Evolutionary conservation across 2,113 vertebrate species (phyloP).

Genomic region (Salvelinus sp.): DNA sequence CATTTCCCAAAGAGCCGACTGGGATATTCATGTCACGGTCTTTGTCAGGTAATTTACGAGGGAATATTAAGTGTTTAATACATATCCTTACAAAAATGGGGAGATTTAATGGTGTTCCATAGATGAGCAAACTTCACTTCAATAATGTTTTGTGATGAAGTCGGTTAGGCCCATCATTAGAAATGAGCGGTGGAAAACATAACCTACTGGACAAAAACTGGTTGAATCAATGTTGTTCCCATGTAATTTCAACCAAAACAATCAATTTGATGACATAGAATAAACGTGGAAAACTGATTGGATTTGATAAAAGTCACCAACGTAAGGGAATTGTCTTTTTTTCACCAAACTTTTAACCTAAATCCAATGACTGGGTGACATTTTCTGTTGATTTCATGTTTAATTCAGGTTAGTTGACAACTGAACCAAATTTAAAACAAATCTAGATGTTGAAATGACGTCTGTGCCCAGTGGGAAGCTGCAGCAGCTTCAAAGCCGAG

Average conservation of each 20-base stretch:
- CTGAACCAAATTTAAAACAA: too few relatives aligned
- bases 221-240: too few relatives aligned
- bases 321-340: too few relatives aligned
- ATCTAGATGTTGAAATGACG: too few relatives aligned
- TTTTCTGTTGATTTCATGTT: too few relatives aligned
- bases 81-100: conserved; percentile 55
- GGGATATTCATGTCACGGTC: conserved; percentile 60
- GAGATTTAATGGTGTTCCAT: conserved; percentile 66
- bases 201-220: background rate
- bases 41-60: conserved; percentile 78
- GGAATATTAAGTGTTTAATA: conserved; percentile 74
- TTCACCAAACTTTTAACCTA: too few relatives aligned
- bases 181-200: conserved; percentile 25
- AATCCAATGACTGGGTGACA: too few relatives aligned
- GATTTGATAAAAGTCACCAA: too few relatives aligned
- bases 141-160: conserved; percentile 66
- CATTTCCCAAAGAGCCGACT: conserved; percentile 42
- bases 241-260: too few relatives aligned
- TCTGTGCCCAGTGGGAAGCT: background rate
- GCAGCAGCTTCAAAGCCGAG: conserved; percentile 44
- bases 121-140: conserved; percentile 73
- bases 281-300: too few relatives aligned
- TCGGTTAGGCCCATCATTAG: conserved; percentile 26
- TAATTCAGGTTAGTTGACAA: too few relatives aligned
- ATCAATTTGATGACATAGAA: too few relatives aligned